Conservation (phyloP, 2,888 invertebrate genomes). For the Andrena trimmerana region DNA sequence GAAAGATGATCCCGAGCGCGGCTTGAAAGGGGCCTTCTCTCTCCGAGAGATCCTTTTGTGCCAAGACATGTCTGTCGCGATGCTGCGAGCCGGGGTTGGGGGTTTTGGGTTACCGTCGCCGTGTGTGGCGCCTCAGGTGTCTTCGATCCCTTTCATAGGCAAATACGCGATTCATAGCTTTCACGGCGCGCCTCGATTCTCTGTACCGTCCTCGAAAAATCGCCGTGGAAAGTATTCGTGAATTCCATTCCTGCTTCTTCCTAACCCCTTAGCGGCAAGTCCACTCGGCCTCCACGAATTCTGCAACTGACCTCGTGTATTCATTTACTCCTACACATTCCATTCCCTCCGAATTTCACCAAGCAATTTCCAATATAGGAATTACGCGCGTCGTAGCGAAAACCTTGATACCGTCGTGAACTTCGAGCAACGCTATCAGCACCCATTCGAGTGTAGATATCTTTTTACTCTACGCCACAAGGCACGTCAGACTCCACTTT, state of each 20-base stretch:
- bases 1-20: constrained; percentile 80
- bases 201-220: constrained; percentile 32
- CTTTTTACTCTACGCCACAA: background rate
- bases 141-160: constrained; percentile 81
- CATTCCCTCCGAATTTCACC: too few relatives aligned
- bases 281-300: background rate
- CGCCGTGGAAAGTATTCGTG: constrained; percentile 28
- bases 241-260: constrained; percentile 26
- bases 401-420: too few relatives aligned
- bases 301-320: background rate
- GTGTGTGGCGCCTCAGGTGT: constrained; percentile 85
- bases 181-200: constrained; percentile 48
- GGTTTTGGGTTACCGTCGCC: constrained; percentile 82
- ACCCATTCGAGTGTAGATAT: background rate
- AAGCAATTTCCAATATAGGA: background rate
- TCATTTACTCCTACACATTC: background rate
- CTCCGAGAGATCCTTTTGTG: constrained; percentile 75
- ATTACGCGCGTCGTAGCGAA: too few relatives aligned
- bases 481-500: background rate
- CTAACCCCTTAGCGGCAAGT: background rate
- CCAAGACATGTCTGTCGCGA: constrained; percentile 80
- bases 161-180: constrained; percentile 78
- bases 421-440: too few relatives aligned
- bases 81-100: constrained; percentile 67
- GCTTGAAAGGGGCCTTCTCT: constrained; percentile 68